Evolutionary conservation across 1,140 invertebrate species (phyloP).

Genomic region (Atopsyche davidsoni): DNA sequence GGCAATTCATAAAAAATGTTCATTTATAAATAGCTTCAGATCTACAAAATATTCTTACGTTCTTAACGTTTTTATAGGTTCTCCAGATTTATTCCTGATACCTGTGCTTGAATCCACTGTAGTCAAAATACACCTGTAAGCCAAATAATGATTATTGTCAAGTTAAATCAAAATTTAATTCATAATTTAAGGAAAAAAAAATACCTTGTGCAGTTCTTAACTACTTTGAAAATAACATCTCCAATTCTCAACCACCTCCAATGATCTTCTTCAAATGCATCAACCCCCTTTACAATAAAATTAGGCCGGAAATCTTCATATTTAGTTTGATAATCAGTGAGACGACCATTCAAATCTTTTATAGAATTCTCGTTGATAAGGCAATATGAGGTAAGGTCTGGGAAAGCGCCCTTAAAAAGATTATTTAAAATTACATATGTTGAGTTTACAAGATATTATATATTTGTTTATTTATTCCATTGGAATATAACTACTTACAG

Average conservation of each 20-base stretch:
- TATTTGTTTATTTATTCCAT: too few species aligned
- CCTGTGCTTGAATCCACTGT: slow-evolving; percentile 51
- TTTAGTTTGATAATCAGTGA: slow-evolving; percentile 45
- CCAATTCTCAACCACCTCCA: slow-evolving; percentile 61
- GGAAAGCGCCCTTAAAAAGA: slow-evolving; percentile 45
- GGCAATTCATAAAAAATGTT: slow-evolving; percentile 4
- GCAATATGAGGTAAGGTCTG: slow-evolving; percentile 48
- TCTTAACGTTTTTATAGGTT: slow-evolving; percentile 47
- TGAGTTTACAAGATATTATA: neutral
- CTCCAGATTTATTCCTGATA: slow-evolving; percentile 38
- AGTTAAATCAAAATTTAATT: neutral
- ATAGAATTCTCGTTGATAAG: slow-evolving; percentile 53
- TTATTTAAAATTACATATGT: neutral
- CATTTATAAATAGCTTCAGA: slow-evolving; percentile 1
- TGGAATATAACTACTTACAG: slow-evolving; percentile 12
- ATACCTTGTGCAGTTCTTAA: slow-evolving; percentile 53
- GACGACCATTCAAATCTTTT: slow-evolving; percentile 48
- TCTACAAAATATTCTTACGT: slow-evolving; percentile 16
- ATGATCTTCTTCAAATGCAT: slow-evolving; percentile 54
- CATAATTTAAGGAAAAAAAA: slow-evolving; percentile 6
- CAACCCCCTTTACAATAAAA: slow-evolving; percentile 54
- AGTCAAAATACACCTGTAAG: slow-evolving; percentile 46
- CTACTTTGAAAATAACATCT: slow-evolving; percentile 46
- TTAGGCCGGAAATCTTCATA: slow-evolving; percentile 54
- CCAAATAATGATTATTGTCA: slow-evolving; percentile 13